Evolutionary conservation across 2,113 vertebrate genomes (phyloP), one percentile per base, ranked within the genome.

Genomic region (Australoheros scitulus): DNA sequence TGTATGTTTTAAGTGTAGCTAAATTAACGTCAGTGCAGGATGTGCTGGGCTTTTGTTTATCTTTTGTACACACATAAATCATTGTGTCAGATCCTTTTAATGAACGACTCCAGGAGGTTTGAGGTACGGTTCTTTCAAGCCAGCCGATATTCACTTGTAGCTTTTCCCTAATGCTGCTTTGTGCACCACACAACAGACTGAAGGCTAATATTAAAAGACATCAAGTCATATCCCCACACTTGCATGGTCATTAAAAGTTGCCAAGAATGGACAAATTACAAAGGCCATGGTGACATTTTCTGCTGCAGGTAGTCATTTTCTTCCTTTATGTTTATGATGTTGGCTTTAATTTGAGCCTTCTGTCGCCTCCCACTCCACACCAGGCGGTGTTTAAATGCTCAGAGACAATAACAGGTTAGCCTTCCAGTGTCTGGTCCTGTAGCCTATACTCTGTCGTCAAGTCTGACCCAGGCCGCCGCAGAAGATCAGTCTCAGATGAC

Each of bases 331-430:
- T 95, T 96, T 94, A 94, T 77, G 82, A 87, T 79, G 83, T 68
- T 87, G 92, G 92, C 88, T 93, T 93, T 93, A 88, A 92, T 92
- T 93, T 87, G 84, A 91, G 86, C 78, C 81, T 77, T 87, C 59
- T 11, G 87, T 88, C 57, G 29, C 89, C 91, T 90, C 91, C 93
- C 88, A 80, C 91, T 86, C 79, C 77, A 82, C 91, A 87, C 89
- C 84, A 94, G 83, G 87, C 88, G 32, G 86, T 94, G 91, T 95
- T 96, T 96, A 95, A 94, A 82, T 34, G 92, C 94, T 96, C 90
- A 94, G 81, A 80, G 87, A 89, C 90, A 95, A 96, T 96, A 90
- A 96, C 94, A 93, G 93, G 92, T 95, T 95, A 88, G 92, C 50
- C 60, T 81, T 91, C 74, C 89, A 91, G 83, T 91, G 86, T 94